Percentiles rank a stretch among this genome's conserved stretches.
Conservation (phyloP, 1,140 invertebrate species). For the Asbolus verrucosus region DNA sequence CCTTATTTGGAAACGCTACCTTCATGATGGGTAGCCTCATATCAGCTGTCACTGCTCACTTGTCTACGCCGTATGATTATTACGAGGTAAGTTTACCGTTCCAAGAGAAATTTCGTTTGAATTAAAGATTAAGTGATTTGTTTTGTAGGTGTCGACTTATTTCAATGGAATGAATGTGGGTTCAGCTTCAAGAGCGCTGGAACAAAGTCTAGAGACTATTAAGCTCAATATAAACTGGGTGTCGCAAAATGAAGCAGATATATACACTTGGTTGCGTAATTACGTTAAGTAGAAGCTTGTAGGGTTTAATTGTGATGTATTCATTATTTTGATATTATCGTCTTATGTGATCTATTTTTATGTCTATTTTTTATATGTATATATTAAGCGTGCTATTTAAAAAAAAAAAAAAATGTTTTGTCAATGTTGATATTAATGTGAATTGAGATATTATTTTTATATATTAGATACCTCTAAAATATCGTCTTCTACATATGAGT, state of each 20-base stretch:
- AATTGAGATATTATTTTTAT: constrained; percentile 56
- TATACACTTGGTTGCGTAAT: constrained; percentile 63
- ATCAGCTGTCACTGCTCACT: constrained; percentile 76
- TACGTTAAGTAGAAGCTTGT: constrained; percentile 54
- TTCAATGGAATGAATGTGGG: constrained; percentile 77
- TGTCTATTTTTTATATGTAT: constrained; percentile 55
- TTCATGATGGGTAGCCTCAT: constrained; percentile 78
- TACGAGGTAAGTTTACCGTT: constrained; percentile 70
- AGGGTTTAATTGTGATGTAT: constrained; percentile 48
- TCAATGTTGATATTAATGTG: constrained; percentile 54
- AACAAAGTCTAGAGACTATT: constrained; percentile 83
- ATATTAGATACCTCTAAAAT: constrained; percentile 43
- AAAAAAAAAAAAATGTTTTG: constrained; percentile 45
- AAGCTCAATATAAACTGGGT: constrained; percentile 84
- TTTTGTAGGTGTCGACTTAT: constrained; percentile 73
- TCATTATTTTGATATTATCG: constrained; percentile 48
- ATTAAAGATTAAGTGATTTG: background rate
- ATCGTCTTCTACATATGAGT: constrained; percentile 45
- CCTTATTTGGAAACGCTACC: constrained; percentile 75
- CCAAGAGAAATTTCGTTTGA: background rate
- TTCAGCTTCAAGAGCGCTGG: constrained; percentile 74
- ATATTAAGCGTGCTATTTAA: constrained; percentile 53
- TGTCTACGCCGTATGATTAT: constrained; percentile 79
- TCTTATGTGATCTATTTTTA: constrained; percentile 51
- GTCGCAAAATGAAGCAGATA: constrained; percentile 70